These are phyloP conservation scores for Leptoteleia sp. DNA, from an alignment of 1,140 invertebrate genomes.

Conservation along the genomic window DNA sequence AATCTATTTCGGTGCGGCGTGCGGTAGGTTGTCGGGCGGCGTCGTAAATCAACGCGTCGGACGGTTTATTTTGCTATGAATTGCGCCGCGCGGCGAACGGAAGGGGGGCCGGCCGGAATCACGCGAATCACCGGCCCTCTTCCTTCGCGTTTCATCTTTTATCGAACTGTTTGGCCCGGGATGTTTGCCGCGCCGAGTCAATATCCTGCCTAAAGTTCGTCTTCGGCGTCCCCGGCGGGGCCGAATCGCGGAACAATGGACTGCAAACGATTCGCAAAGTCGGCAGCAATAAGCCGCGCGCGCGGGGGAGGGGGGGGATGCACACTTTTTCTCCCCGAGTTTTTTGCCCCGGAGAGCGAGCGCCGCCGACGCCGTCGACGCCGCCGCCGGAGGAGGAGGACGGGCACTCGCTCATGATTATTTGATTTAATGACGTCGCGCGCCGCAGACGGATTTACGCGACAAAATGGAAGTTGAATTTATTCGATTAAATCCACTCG, in stretches of 20 bases:
- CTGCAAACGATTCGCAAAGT: constrained; percentile 33
- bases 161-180: constrained; percentile 33
- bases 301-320: no score
- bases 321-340: not conserved
- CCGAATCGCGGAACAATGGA: constrained; percentile 23
- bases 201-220: constrained; percentile 1
- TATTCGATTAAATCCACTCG: constrained; percentile 29
- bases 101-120: constrained; percentile 1
- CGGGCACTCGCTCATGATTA: constrained; percentile 27
- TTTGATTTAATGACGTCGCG: constrained; percentile 49
- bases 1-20: constrained; percentile 43
- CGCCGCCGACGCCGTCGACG: constrained; percentile 24
- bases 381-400: constrained; percentile 11
- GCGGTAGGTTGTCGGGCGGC: constrained; percentile 48
- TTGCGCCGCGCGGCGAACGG: constrained; percentile 14
- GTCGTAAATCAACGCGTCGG: constrained; percentile 48
- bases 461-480: constrained; percentile 27
- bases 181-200: constrained; percentile 19
- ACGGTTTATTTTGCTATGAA: constrained; percentile 53
- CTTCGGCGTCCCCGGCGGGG: not conserved
- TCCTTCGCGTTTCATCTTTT: constrained; percentile 39
- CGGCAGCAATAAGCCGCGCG: constrained; percentile 17
- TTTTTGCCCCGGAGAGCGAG: constrained; percentile 1
- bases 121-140: constrained; percentile 6
- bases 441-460: constrained; percentile 34